Evolutionary conservation across 2,113 vertebrate species (phyloP), one percentile per base, ranked within the genome.

Genomic region (Sorex araneus): DNA sequence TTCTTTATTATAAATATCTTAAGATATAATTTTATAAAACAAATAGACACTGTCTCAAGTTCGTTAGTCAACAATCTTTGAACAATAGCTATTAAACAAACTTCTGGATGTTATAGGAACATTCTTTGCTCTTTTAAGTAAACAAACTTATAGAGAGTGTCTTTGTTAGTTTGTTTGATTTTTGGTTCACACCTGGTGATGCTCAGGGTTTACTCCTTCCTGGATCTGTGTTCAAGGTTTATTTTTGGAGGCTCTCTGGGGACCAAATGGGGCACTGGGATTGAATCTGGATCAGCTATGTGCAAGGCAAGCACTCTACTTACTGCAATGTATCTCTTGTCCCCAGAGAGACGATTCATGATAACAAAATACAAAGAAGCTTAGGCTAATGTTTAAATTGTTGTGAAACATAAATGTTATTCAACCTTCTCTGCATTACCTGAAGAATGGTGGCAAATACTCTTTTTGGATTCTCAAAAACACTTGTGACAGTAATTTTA

Each of bases 391-490:
- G 93, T 91, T 28, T 34, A 83, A 80, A 57, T 76, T 23, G 8
- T 75, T n/a, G 30, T 79, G 23, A 13, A 89, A 93, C 75, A 30
- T 57, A 96, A 94, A 79, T 93, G 89, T 86, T 78, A n/a, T 50
- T 19, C 50, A 87, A 86, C 1, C 30, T 92, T 57, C 50, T 76
- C 79, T 40, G 40, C 3, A 40, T 40, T 40, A 40, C 40, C 40
- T 40, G 40, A 40, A 40, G 40, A 40, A 40, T 40, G 40, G 40
- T 40, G 40, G 40, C 40, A 40, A 40, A 64, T 32, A 89, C 36
- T 18, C 23, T 25, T 74, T 84, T 45, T 40, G 30, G 9, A 70
- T 74, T 93, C 47, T 75, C 90, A 69, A 90, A 70, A 90, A 27
- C 23, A n/a, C 34, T 12, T 78, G 45, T 16, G 43, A 9, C 57